A percentile compares a stretch with the other conserved stretches of the same genome.
Evolutionary conservation across 2,888 invertebrate genomes (phyloP).

Genomic region (Nomada hirtipes): DNA sequence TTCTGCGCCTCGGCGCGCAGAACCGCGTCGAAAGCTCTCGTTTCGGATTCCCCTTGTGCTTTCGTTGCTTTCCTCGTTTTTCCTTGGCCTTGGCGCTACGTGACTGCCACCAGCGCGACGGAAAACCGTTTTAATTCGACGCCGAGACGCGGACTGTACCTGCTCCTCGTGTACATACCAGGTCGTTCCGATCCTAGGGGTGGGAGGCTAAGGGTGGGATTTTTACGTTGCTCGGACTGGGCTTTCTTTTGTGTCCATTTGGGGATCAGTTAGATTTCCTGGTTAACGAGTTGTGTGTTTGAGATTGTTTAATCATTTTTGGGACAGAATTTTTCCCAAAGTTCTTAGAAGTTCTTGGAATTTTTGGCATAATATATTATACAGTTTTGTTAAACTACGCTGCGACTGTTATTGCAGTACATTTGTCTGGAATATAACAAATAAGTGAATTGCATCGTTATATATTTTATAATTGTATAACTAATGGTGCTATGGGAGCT

Average conservation of each 20-base stretch:
- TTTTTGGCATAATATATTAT: not conserved
- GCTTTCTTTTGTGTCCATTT: not conserved
- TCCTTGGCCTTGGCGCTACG: constrained; percentile 56
- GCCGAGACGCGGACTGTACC: not conserved
- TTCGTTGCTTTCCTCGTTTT: constrained; percentile 49
- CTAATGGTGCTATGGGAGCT: too few species aligned
- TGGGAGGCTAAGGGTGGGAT: not conserved
- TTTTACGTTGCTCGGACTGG: not conserved
- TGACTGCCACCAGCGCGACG: not conserved
- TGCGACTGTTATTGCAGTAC: too few species aligned
- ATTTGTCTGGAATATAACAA: too few species aligned
- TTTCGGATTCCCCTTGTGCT: constrained; percentile 49
- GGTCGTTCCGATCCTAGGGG: not conserved
- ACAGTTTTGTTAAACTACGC: too few species aligned
- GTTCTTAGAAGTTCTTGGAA: not conserved
- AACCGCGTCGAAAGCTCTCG: constrained; percentile 52
- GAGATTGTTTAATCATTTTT: not conserved
- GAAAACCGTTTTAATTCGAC: constrained; percentile 45
- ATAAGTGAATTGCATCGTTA: too few species aligned
- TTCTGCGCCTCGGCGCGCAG: constrained; percentile 20
- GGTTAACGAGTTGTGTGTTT: constrained; percentile 32
- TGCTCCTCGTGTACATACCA: not conserved
- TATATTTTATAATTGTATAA: too few species aligned
- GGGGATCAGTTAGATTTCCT: not conserved
- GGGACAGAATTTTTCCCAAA: too few species aligned